These are phyloP conservation scores for Cecropterus lyciades DNA, from an alignment of 1,140 invertebrate genomes.

Conservation along the genomic window DNA sequence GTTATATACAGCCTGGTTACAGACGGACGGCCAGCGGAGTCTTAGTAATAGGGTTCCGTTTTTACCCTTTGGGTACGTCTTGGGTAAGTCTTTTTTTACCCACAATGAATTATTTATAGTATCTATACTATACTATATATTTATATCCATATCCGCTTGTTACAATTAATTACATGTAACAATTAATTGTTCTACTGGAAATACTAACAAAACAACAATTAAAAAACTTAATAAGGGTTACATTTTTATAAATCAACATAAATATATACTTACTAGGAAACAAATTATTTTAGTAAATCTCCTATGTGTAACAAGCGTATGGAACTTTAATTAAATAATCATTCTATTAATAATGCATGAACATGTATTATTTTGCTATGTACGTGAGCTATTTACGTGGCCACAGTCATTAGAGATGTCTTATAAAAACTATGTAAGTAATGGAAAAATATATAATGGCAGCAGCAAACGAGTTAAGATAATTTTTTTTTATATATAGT, in stretches of 20 bases:
- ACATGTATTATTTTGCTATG: background rate
- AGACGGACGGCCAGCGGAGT: too few species aligned
- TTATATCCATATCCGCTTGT: too few species aligned
- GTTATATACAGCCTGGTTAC: too few species aligned
- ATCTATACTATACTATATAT: too few species aligned
- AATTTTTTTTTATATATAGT: too few species aligned
- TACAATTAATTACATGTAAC: too few species aligned
- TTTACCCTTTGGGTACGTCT: too few species aligned
- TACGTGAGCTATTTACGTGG: background rate
- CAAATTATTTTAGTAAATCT: background rate
- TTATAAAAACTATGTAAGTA: background rate
- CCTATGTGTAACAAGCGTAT: background rate
- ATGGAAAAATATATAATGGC: background rate
- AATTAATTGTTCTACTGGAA: too few species aligned
- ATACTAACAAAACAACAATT: background rate
- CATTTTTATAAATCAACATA: background rate
- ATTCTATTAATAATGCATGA: slow-evolving; percentile 3
- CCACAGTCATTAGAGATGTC: background rate
- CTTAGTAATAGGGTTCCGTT: too few species aligned
- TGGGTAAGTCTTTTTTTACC: too few species aligned
- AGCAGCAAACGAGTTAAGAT: background rate
- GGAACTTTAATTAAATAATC: slow-evolving; percentile 7
- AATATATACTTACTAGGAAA: slow-evolving; percentile 5
- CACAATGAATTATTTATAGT: too few species aligned
- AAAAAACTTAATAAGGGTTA: background rate